Evolutionary conservation across 64 coral and sea anemone species (phyloP), one percentile per base, ranked within the genome.

Genomic region (Platygyra sinensis): DNA sequence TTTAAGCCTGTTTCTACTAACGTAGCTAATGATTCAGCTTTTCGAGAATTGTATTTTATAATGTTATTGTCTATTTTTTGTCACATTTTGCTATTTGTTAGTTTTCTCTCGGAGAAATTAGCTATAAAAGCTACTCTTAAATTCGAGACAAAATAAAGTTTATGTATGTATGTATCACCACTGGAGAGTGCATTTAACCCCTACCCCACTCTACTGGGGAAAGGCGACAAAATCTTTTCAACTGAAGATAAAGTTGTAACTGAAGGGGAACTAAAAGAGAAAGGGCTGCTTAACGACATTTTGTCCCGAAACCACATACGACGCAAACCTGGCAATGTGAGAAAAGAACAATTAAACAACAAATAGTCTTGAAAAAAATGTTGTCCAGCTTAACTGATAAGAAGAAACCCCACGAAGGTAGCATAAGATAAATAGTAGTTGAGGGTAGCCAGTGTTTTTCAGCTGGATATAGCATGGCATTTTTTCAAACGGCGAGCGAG

Each of bases 211-310:
- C 24, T 18, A 2, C 51, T 38, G 49, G 51, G 24, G 13, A 79
- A 54, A 19, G 52, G 12, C 0, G 2, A 5, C 15, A 57, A 30
- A 79, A 25, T 29, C 13, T n/a, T 2, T 28, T 29, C 76, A 55
- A 15, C 22, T 55, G 76, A 24, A 52, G 76, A 57, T n/a, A 79
- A 79, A 52, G 27, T 79, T 79, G 76, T 79, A 16, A 79, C 76
- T 28, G 76, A 79, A 57, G 76, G 76, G 25, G 76, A 79, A 57
- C 20, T 79, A 54, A 79, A 79, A 28, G 76, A 79, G 55, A 79
- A 79, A 57, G 76, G 50, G 4, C 55, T 79, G 28, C 51, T 79
- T 4, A 28, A 10, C 2, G 49, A 79, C 20, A 79, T 79, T 54
- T 79, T 79, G 76, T 79, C 76, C 0, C 49, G 76, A 5, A 14